Percentiles rank a stretch among this genome's conserved stretches.
These are phyloP conservation scores for Branchellion lobata DNA, from an alignment of 2,888 invertebrate species.

Conservation along the genomic window DNA sequence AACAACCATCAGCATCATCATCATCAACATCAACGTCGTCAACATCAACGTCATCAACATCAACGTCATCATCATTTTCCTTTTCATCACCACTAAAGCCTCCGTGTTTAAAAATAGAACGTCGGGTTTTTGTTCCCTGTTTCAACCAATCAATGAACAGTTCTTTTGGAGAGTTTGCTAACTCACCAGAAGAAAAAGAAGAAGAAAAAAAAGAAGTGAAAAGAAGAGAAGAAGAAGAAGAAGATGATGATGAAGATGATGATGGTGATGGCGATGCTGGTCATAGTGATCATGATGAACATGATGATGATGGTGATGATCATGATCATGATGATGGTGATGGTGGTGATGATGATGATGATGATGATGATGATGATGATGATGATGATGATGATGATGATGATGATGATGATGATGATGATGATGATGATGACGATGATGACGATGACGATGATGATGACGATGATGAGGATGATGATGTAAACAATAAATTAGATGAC, in stretches of 20 bases:
- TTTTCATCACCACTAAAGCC: background rate
- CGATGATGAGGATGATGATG: background rate
- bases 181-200: no score
- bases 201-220: no score
- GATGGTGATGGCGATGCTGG: no score
- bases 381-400: conserved; percentile 33
- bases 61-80: no score
- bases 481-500: background rate
- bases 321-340: no score
- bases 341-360: background rate
- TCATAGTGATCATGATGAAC: no score
- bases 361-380: conserved; percentile 24
- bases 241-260: no score
- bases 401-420: no score
- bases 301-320: no score
- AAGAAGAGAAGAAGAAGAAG: no score
- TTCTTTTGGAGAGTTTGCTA: no score
- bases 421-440: conserved; percentile 23
- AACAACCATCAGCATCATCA: background rate
- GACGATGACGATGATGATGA: background rate
- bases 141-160: background rate
- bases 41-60: background rate
- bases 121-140: background rate
- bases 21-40: background rate
- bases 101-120: background rate